Base-by-base conservation (phyloP, 1,140 invertebrate species). In the Drosophila pallidifrons region DNA sequence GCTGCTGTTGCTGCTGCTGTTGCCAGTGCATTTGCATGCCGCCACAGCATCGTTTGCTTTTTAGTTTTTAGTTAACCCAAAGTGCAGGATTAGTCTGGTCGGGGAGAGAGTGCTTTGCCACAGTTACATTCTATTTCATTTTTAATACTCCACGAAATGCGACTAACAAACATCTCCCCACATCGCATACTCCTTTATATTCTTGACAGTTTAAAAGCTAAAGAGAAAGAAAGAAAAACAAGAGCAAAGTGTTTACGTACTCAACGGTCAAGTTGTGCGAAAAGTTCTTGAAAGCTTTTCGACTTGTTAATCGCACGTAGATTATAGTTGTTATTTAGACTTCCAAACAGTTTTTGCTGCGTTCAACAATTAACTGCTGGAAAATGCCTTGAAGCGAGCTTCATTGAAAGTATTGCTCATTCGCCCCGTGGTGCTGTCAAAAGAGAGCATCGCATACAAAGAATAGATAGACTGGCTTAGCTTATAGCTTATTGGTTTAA, bases 401-500 rank as follows among this genome's bases (percentile, higher is more conserved):
- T 43, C 13, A 43, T 43, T 43, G 41, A n/a, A 43, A 8, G 1
- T 46, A 55, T 65, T 43, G 20, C 35, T 8, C 52, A 4, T 58
- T 46, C 45, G 45, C 20, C 70, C 52, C 51, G 38, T 79, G 15
- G 38, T 38, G 20, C 35, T 46, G 32, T 6, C 45, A 41, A 38
- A 10, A 38, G 41, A 43, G 38, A 10, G n/a, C 41, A 25, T 25
- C 6, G 7, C 10, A 8, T 43, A n/a, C 28, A 16, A 51, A 8
- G 55, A 52, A 61, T 80, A 61, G 57, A 61, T 80, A 61, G 57
- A 54, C 30, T 41, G 32, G 35, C 57, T 43, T 13, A 64, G 45
- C 58, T 41, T 3, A 15, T 5, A 25, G 49, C 65, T 75, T 70
- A 80, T 80, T 80, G 77, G 72, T 58, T 77, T 67, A 59, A 25